Conservation (phyloP, 2,888 invertebrate genomes). For the Salticus scenicus region DNA sequence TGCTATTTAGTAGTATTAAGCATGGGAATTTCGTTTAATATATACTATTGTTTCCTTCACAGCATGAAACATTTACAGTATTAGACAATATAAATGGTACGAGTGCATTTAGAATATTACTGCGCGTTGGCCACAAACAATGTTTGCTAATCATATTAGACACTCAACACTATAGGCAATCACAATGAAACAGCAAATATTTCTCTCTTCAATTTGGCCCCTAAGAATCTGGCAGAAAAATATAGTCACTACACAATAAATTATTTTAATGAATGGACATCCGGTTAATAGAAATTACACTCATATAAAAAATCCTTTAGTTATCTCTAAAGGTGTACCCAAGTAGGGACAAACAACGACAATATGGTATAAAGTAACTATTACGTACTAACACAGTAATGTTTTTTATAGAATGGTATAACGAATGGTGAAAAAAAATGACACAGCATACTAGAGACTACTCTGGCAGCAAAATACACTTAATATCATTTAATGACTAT, state of each 20-base stretch:
- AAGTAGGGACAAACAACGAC: too few species aligned
- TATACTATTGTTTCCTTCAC: neutral
- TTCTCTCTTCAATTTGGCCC: slow-evolving; percentile 45
- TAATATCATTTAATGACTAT: too few species aligned
- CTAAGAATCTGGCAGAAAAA: slow-evolving; percentile 56
- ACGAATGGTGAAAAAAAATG: too few species aligned
- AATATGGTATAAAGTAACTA: too few species aligned
- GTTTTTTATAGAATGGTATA: too few species aligned
- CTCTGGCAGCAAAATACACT: too few species aligned
- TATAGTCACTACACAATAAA: slow-evolving; percentile 33
- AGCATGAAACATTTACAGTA: neutral
- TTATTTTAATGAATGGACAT: neutral
- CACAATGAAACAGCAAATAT: slow-evolving; percentile 37
- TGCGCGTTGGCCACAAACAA: neutral
- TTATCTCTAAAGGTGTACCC: too few species aligned
- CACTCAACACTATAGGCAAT: slow-evolving; percentile 19
- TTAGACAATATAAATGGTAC: neutral
- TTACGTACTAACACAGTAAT: too few species aligned
- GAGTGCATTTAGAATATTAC: slow-evolving; percentile 18
- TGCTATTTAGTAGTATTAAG: too few species aligned
- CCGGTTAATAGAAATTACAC: neutral
- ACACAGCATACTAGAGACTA: too few species aligned
- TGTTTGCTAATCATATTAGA: neutral
- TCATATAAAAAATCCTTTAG: too few species aligned
- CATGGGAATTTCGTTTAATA: too few species aligned